Base-by-base conservation (phyloP, 2,888 invertebrate genomes). In the Sphecodes monilicornis region DNA sequence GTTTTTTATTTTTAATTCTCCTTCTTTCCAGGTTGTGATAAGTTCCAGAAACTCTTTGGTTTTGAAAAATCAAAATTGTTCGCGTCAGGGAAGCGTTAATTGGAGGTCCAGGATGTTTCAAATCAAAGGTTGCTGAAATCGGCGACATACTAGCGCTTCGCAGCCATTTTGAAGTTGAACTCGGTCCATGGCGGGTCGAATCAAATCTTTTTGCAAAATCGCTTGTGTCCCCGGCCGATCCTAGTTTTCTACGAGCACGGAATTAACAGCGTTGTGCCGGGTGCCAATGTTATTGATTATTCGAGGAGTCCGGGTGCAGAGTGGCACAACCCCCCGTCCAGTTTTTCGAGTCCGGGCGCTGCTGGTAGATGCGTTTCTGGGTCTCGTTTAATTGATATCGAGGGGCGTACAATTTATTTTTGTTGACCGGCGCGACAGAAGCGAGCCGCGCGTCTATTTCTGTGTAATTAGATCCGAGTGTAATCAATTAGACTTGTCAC, bases 201-300 rank as follows among this genome's bases (percentile, higher is more conserved):
- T 13, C 26, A 57, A 57, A 29, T 57, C 26, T 29, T 29, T 57
- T 16, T 13, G 57, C n/a, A 16, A 57, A 29, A 26, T 13, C 5
- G 26, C 29, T 26, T 26, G 2, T 57, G 57, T 57, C 57, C 26
- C 29, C 57, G 57, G 57, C 3, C 57, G 57, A 57, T 57, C 26
- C 57, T 26, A 16, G 57, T 29, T 57, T 26, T 57, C 57, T 26
- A 16, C 57, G 26, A 16, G 13, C 26, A 57, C 57, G 29, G 32
- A 60, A 70, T 71, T 66, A 71, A 78, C 36, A 46, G 71, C 16
- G 66, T 78, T 78, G 36, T 39, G 68, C 22, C 18, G 54, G 54
- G 36, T 68, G 69, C 57, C 29, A 41, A 46, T 60, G 32, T 26
- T 81, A 78, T 81, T 46, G 81, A 78, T 81, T 78, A 77, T 16